Percentiles rank a stretch among this genome's conserved stretches.
Evolutionary conservation across 2,797 vertebrate genomes (phyloP).

Genomic region (Phataginus tricuspis): DNA sequence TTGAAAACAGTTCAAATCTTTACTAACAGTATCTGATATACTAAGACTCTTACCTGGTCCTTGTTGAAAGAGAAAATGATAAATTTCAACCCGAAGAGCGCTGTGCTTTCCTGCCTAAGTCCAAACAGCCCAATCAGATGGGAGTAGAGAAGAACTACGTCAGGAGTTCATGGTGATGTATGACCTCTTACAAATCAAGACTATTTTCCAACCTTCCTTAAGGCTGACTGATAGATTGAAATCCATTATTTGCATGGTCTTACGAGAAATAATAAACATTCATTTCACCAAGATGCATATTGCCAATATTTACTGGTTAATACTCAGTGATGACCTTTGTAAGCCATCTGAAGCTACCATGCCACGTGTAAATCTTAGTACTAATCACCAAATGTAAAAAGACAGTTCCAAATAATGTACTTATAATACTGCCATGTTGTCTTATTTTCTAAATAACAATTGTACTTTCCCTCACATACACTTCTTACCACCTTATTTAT

Average conservation of each 20-base stretch:
- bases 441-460: background rate
- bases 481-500: background rate
- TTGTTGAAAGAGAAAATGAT: background rate
- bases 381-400: background rate
- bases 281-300: background rate
- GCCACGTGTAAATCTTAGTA: background rate
- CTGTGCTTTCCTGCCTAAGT: background rate
- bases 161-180: background rate
- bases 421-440: background rate
- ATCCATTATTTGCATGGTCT: conserved; percentile 44
- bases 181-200: conserved; percentile 6
- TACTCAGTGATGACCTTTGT: background rate
- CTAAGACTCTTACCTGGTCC: background rate
- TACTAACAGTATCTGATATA: background rate
- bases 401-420: background rate
- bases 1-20: background rate
- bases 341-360: background rate
- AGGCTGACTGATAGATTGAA: conserved; percentile 15
- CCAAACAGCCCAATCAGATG: background rate
- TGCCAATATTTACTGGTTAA: background rate
- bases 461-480: background rate
- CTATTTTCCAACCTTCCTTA: background rate
- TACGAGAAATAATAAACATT: background rate
- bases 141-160: background rate
- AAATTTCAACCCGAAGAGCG: background rate